Evolutionary conservation across 2,113 vertebrate species (phyloP), one percentile per base, ranked within the genome.

Genomic region (Apodemus speciosus): DNA sequence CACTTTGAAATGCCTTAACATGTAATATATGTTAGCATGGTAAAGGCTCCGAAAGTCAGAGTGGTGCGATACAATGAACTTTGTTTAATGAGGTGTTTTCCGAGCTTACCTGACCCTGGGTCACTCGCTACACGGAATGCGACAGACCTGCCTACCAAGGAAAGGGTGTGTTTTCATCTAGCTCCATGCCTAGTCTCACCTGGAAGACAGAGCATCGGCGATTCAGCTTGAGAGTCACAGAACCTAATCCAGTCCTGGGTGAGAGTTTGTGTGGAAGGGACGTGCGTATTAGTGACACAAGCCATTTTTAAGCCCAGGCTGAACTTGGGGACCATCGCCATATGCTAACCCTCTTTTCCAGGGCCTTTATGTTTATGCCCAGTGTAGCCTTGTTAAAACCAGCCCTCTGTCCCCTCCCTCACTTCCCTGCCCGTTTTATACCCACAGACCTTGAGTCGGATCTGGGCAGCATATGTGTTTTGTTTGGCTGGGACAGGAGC

Each of bases 391-490:
- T 79, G 66, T 93, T 81, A 90, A 92, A 68, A 96, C 49, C 66
- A 93, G 64, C 72, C 3, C 3, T 4, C 35, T 43, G 10, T 25
- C 16, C 15, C n/a, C 18, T 14, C 11, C 43, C 23, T 40, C 25
- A 9, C 46, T 56, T 51, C 66, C 49, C 68, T 21, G 90, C 85
- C 68, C 38, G 53, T 81, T 81, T 88, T 64, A 88, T 79, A 62
- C 91, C 72, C 93, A 88, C 89, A 88, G 86, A 71, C 72, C 80
- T 87, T 91, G 84, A 85, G 72, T 77, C 91, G 89, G 91, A 87
- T 80, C 92, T 96, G 92, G 77, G 64, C 76, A 75, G 79, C 94
- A 64, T 64, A 58, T 80, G 89, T 92, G 89, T 94, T 93, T 66
- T 60, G 53, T 86, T 93, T 94, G 95, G 87, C 87, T 46, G 56